Conservation (phyloP, 2,113 vertebrate species). For the Perccottus glenii region DNA sequence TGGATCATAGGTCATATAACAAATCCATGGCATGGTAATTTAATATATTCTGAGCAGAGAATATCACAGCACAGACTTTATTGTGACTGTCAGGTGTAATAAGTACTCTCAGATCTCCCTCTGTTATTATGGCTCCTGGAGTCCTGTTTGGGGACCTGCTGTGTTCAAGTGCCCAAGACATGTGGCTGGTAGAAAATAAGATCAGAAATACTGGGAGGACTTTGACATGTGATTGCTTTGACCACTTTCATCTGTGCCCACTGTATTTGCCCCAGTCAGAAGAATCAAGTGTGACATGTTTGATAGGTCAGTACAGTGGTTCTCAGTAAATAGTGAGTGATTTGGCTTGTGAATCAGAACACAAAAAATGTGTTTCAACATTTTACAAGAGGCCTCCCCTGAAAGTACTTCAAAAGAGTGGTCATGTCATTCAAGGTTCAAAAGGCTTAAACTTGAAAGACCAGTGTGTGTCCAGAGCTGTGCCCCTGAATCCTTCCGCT, state of each 20-base stretch:
- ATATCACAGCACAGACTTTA: constrained; percentile 19
- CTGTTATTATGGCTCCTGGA: constrained; percentile 64
- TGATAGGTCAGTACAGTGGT: not conserved
- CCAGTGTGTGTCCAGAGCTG: constrained; percentile 43
- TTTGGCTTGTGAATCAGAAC: constrained; percentile 17
- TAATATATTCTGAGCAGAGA: not conserved
- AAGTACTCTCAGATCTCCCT: constrained; percentile 59
- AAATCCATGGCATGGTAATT: constrained; percentile 6
- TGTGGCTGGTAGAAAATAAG: constrained; percentile 61
- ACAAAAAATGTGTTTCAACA: constrained; percentile 57
- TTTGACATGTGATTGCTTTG: constrained; percentile 40
- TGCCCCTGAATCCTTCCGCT: constrained; percentile 47
- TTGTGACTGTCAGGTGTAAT: constrained; percentile 55
- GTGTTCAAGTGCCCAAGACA: constrained; percentile 52
- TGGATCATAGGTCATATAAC: constrained; percentile 4
- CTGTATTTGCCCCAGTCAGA: constrained; percentile 29
- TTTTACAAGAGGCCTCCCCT: constrained; percentile 34
- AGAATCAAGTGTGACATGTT: constrained; percentile 17
- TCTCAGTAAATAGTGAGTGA: constrained; percentile 7
- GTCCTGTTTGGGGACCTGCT: constrained; percentile 33
- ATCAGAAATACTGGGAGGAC: constrained; percentile 52
- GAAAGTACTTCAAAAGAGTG: constrained; percentile 52
- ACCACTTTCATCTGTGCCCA: constrained; percentile 17
- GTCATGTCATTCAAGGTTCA: constrained; percentile 51
- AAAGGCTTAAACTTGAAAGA: constrained; percentile 55